These are phyloP conservation scores for Macrocentrus cingulum DNA, from an alignment of 1,140 invertebrate genomes.

Conservation along the genomic window DNA sequence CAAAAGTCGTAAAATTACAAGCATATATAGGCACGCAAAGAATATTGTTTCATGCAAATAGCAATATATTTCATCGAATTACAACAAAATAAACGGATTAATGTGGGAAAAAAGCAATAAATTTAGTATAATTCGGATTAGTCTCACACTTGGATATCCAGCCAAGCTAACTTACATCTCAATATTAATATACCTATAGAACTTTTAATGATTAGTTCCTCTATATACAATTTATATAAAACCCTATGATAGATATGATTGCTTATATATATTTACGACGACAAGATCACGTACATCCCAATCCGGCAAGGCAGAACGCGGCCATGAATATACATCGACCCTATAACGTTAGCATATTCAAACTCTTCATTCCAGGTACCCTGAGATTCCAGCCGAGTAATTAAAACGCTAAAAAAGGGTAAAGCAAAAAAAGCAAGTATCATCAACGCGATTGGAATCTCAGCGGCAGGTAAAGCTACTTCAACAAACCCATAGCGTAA, in stretches of 20 bases:
- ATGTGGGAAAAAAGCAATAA: conserved; percentile 8
- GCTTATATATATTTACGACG: conserved; percentile 18
- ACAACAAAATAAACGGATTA: not conserved
- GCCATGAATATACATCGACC: too few relatives aligned
- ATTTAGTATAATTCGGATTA: not conserved
- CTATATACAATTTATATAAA: conserved; percentile 9
- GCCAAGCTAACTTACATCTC: conserved; percentile 17
- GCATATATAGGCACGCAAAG: too few relatives aligned
- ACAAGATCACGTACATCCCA: conserved; percentile 10
- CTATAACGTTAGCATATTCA: too few relatives aligned
- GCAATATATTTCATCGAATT: not conserved
- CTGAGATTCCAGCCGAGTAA: not conserved
- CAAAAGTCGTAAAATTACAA: not conserved
- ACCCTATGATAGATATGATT: conserved; percentile 25
- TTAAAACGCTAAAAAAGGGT: not conserved
- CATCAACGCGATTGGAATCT: not conserved
- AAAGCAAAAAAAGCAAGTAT: not conserved
- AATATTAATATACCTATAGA: conserved; percentile 16
- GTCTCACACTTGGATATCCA: not conserved
- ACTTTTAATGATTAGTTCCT: not conserved
- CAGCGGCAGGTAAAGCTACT: not conserved
- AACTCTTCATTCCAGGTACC: too few relatives aligned
- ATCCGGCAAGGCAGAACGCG: too few relatives aligned
- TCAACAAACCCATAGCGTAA: not conserved
- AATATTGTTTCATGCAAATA: conserved; percentile 7